These are phyloP conservation scores for Chouioia cunea DNA, from an alignment of 2,888 invertebrate species.

Conservation along the genomic window DNA sequence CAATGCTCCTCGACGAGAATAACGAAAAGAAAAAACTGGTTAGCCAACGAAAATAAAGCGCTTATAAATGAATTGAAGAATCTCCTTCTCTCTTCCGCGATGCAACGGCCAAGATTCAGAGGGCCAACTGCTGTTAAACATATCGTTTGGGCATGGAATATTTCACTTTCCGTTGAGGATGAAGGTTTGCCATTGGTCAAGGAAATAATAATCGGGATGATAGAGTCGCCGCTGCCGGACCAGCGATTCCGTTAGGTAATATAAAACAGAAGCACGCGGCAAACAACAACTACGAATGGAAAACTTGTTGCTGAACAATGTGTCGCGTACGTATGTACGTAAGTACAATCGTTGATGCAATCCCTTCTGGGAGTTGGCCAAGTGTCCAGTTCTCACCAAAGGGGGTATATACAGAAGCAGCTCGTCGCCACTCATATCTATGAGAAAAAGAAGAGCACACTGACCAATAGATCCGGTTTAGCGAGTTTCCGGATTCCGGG, in stretches of 20 bases:
- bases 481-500: constrained; percentile 67
- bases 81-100: constrained; percentile 26
- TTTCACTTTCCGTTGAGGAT: constrained; percentile 33
- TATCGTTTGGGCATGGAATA: constrained; percentile 19
- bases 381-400: constrained; percentile 65
- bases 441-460: constrained; percentile 53
- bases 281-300: constrained; percentile 26
- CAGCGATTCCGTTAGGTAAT: too few relatives aligned
- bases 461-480: constrained; percentile 70
- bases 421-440: constrained; percentile 24
- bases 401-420: constrained; percentile 47
- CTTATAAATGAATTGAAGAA: not conserved
- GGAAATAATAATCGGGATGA: constrained; percentile 7
- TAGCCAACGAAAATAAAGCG: too few relatives aligned
- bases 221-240: constrained; percentile 2
- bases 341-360: constrained; percentile 6
- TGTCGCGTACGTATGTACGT: constrained; percentile 11
- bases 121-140: constrained; percentile 7
- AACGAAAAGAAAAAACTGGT: too few relatives aligned
- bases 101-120: constrained; percentile 8
- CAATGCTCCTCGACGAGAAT: too few relatives aligned
- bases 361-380: constrained; percentile 58
- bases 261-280: constrained; percentile 19
- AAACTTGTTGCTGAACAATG: constrained; percentile 45
- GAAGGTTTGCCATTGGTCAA: constrained; percentile 8